These are phyloP conservation scores for Apogon talboti DNA, from an alignment of 2,797 vertebrate species.

Conservation along the genomic window DNA sequence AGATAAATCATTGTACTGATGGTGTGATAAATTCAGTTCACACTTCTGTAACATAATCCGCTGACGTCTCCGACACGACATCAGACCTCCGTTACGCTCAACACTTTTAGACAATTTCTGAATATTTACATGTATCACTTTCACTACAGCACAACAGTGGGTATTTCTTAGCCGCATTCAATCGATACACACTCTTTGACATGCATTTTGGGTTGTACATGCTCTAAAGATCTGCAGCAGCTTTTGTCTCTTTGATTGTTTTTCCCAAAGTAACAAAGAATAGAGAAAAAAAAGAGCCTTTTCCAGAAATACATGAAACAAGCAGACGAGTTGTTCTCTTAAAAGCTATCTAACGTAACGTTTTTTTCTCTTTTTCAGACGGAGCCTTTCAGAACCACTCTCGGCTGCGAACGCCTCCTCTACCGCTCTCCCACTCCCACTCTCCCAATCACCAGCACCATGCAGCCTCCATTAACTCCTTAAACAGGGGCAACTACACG, in stretches of 20 bases:
- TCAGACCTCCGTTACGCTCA: no score
- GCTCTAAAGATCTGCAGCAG: conserved; percentile 8
- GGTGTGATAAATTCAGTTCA: no score
- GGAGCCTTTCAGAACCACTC: conserved; percentile 92
- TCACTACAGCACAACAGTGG: no score
- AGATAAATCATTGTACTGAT: no score
- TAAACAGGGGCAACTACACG: conserved; percentile 95
- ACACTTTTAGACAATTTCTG: no score
- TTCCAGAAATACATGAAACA: conserved; percentile 18
- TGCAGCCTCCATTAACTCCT: conserved; percentile 92
- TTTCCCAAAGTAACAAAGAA: conserved; percentile 30
- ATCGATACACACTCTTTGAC: conserved; percentile 14
- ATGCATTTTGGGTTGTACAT: conserved; percentile 15
- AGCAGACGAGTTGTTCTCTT: conserved; percentile 21
- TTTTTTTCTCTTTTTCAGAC: conserved; percentile 71
- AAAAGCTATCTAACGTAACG: conserved; percentile 5
- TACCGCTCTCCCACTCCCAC: conserved; percentile 92
- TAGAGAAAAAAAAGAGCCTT: conserved; percentile 19
- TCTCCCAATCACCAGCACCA: conserved; percentile 93
- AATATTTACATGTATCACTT: no score
- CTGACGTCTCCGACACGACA: no score
- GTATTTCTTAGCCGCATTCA: no score
- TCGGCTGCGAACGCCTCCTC: conserved; percentile 93
- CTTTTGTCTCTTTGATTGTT: conserved; percentile 37
- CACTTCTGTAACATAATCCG: no score